A percentile compares a stretch with the other conserved stretches of the same genome.
Conservation (phyloP, 2,797 vertebrate species). For the Catharus ustulatus region DNA sequence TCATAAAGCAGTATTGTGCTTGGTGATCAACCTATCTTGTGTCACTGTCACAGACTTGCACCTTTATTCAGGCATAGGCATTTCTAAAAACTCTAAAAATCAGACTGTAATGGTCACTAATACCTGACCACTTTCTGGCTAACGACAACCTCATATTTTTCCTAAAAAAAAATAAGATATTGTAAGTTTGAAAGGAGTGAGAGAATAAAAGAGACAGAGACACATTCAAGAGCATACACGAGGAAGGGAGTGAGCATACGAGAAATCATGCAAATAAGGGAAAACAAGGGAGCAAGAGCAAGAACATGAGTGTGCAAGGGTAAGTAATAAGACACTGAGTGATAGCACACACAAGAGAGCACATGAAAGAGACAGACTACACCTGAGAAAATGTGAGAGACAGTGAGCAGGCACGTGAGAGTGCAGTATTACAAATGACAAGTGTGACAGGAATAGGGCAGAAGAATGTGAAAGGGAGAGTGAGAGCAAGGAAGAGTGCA, state of each 20-base stretch:
- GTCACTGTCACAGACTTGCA: not conserved
- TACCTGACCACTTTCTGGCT: not conserved
- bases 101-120: not conserved
- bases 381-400: not conserved
- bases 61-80: not conserved
- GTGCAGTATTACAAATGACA: accelerated
- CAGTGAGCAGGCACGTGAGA: accelerated
- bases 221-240: too few species aligned
- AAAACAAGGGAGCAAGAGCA: not conserved
- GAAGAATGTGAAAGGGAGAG: not conserved
- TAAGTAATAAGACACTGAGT: not conserved
- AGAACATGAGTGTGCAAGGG: not conserved
- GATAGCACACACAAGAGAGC: not conserved
- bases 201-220: not conserved
- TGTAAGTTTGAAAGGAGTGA: not conserved
- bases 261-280: too few species aligned
- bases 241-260: accelerated
- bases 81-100: not conserved
- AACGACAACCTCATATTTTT: not conserved
- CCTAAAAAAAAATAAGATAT: not conserved
- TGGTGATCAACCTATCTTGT: constrained; percentile 52
- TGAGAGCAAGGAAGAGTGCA: not conserved
- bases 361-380: not conserved
- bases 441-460: not conserved
- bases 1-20: constrained; percentile 74